These are phyloP conservation scores for Catamblyrhynchus diadema DNA, from an alignment of 2,797 vertebrate species.

Conservation along the genomic window DNA sequence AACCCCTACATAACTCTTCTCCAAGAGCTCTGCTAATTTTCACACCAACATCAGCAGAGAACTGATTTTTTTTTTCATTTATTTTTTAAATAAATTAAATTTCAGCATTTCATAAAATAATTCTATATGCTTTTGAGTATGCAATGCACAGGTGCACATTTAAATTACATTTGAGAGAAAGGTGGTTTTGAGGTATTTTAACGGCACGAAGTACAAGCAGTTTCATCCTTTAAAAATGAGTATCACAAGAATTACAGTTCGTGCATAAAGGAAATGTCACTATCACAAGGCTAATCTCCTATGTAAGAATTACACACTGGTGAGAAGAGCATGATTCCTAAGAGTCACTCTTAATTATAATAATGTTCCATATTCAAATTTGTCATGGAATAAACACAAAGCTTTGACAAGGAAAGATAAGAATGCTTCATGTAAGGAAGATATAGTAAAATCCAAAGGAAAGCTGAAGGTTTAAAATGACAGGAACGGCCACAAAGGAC, in stretches of 20 bases:
- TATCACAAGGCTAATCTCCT: background rate
- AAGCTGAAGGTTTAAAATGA: background rate
- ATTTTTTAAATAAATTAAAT: background rate
- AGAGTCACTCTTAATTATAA: background rate
- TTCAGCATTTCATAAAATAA: background rate
- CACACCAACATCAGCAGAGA: rapidly evolving
- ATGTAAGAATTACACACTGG: background rate
- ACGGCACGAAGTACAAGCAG: background rate
- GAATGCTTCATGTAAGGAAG: background rate
- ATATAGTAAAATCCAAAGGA: background rate
- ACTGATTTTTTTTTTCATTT: background rate
- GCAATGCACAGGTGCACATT: background rate
- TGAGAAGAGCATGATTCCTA: background rate
- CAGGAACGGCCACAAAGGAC: background rate
- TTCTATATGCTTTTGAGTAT: background rate
- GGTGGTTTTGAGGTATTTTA: background rate
- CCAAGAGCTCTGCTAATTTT: background rate
- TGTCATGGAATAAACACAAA: background rate
- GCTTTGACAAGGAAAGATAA: background rate
- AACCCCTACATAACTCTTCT: background rate
- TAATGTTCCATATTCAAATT: background rate
- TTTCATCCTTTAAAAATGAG: background rate
- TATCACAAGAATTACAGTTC: background rate
- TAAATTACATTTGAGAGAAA: background rate
- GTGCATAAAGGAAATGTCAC: background rate